phyloP scores from a whole-genome alignment of 2,888 invertebrate species.

The Acanthoscelides obtectus region DNA sequence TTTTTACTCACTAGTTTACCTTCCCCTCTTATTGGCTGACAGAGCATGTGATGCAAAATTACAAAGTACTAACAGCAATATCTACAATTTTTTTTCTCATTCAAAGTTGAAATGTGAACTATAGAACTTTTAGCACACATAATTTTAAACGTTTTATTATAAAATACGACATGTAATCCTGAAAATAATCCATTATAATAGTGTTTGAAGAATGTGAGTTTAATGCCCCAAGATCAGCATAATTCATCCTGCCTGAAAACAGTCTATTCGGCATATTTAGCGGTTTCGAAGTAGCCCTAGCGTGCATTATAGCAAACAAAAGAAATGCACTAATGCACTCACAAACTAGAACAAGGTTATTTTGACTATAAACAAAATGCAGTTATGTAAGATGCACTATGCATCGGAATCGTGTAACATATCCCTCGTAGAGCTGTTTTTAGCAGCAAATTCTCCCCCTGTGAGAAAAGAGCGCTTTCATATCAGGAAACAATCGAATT shows the following conservation, averaged over 20 bases:
- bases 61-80: too few species aligned
- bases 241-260: neutral
- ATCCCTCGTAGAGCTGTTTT: neutral
- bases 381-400: slow-evolving; percentile 10
- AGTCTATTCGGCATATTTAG: neutral
- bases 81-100: too few species aligned
- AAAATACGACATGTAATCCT: slow-evolving; percentile 17
- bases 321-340: slow-evolving; percentile 3
- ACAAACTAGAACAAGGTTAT: slow-evolving; percentile 21
- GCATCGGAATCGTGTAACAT: neutral
- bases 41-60: too few species aligned
- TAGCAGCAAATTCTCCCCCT: neutral
- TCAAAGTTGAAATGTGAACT: too few species aligned
- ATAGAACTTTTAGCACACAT: too few species aligned
- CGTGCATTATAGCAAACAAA: neutral
- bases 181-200: slow-evolving; percentile 8
- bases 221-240: neutral
- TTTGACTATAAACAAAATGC: slow-evolving; percentile 11
- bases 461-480: neutral
- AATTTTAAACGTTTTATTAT: slow-evolving; percentile 14
- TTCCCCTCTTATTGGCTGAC: too few species aligned
- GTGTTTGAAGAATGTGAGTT: neutral
- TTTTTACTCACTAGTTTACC: too few species aligned
- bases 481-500: neutral
- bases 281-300: neutral